These are phyloP conservation scores for Caenorhabditis drosophilae DNA, from an alignment of 2,888 invertebrate species.

Conservation along the genomic window DNA sequence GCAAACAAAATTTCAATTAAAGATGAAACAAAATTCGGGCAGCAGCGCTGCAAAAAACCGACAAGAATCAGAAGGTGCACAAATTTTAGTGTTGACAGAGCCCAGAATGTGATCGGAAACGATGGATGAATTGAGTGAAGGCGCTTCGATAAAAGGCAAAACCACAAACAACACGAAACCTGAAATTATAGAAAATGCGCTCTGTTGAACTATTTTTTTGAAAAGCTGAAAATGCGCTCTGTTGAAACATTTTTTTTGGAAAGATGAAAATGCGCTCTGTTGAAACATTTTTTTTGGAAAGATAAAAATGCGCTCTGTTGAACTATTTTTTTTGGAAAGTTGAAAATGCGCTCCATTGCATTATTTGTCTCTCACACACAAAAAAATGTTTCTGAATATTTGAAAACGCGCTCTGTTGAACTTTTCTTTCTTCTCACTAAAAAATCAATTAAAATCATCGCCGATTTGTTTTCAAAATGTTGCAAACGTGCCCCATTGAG, in stretches of 20 bases:
- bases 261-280: too few relatives aligned
- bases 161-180: constrained; percentile 33
- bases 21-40: not conserved
- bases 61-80: constrained; percentile 24
- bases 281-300: not conserved
- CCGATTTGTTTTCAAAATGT: too few relatives aligned
- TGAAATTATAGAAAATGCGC: constrained; percentile 9
- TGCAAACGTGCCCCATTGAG: too few relatives aligned
- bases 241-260: too few relatives aligned
- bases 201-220: not conserved
- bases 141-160: constrained; percentile 28
- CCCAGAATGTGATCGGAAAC: constrained; percentile 19
- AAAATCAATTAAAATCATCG: too few relatives aligned
- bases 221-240: not conserved
- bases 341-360: not conserved
- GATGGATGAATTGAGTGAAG: constrained; percentile 30
- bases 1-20: not conserved
- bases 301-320: not conserved
- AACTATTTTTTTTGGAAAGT: not conserved
- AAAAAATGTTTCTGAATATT: too few relatives aligned
- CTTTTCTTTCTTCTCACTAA: too few relatives aligned
- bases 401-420: too few relatives aligned
- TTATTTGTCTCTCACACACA: too few relatives aligned
- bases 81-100: constrained; percentile 12
- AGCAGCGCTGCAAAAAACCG: not conserved